Percentiles rank a stretch among this genome's conserved stretches.
Evolutionary conservation across 1,140 invertebrate genomes (phyloP).

Genomic region (Octopus bimaculoides): DNA sequence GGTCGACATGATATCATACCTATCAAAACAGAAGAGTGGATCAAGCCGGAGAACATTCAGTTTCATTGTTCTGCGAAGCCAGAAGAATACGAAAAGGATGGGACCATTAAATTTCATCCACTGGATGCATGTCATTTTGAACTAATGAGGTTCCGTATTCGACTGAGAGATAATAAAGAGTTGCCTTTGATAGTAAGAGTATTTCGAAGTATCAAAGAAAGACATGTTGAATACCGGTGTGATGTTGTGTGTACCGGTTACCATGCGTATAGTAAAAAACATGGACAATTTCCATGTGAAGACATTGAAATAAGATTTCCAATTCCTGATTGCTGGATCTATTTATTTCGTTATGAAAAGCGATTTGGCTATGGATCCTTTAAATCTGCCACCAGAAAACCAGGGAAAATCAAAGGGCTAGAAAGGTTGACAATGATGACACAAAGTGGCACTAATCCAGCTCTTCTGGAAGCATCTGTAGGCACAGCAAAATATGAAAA

Average conservation of each 20-base stretch:
- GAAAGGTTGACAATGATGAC: conserved; percentile 70
- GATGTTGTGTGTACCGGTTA: conserved; percentile 96
- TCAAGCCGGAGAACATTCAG: conserved; percentile 88
- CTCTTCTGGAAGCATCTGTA: conserved; percentile 94
- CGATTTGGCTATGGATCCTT: conserved; percentile 99
- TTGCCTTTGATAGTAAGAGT: conserved; percentile 88
- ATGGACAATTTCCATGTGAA: conserved; percentile 74
- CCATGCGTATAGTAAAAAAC: conserved; percentile 87
- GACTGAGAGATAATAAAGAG: conserved; percentile 94
- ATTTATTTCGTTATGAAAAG: conserved; percentile 96
- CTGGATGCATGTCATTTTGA: conserved; percentile 91
- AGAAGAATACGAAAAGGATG: conserved; percentile 84
- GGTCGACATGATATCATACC: conserved; percentile 98
- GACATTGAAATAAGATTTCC: conserved; percentile 96
- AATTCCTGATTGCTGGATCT: conserved; percentile 98
- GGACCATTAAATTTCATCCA: conserved; percentile 94
- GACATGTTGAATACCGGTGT: conserved; percentile 82
- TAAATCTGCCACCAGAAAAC: conserved; percentile 87
- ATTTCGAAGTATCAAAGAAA: conserved; percentile 48
- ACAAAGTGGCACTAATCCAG: conserved; percentile 75
- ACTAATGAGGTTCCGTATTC: conserved; percentile 91
- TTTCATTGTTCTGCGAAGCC: conserved; percentile 93
- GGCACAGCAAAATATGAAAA: conserved; percentile 99
- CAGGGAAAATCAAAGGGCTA: conserved; percentile 64
- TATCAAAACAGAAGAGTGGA: conserved; percentile 99